Conservation (phyloP, 2,888 invertebrate species). For the Euproctis similis region DNA sequence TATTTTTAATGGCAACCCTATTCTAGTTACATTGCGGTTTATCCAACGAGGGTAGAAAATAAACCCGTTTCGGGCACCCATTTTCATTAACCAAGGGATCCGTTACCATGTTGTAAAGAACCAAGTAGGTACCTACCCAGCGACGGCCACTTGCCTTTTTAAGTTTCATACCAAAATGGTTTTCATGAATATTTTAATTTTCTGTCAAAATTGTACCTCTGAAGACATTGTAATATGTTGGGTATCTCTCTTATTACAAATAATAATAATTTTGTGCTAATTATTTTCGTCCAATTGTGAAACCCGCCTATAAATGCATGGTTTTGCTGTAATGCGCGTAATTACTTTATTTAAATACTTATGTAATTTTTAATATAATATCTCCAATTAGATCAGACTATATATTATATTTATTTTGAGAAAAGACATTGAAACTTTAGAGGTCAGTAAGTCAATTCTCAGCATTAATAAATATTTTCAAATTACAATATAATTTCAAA, state of each 20-base stretch:
- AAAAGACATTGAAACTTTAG: no score
- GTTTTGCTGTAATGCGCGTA: no score
- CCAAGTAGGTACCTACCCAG: slow-evolving; percentile 8
- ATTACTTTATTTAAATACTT: not conserved
- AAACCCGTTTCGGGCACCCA: slow-evolving; percentile 11
- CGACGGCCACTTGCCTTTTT: slow-evolving; percentile 22
- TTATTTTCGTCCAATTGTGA: slow-evolving; percentile 5
- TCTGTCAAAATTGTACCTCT: slow-evolving; percentile 7
- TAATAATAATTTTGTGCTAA: slow-evolving; percentile 9
- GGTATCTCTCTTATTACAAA: slow-evolving; percentile 6
- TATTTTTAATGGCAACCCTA: slow-evolving; percentile 6
- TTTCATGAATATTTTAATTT: slow-evolving; percentile 15
- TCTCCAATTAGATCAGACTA: no score
- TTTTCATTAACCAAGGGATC: slow-evolving; percentile 10
- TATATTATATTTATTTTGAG: no score
- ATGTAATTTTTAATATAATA: no score
- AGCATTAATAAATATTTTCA: no score
- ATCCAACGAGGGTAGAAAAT: slow-evolving; percentile 11
- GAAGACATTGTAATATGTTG: slow-evolving; percentile 8
- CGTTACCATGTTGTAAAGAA: slow-evolving; percentile 7
- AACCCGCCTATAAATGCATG: not conserved
- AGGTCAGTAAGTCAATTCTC: no score
- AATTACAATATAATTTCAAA: no score
- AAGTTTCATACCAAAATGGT: slow-evolving; percentile 11
- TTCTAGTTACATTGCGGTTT: slow-evolving; percentile 6